These are phyloP conservation scores for Rousettus madagascariensis DNA, from an alignment of 2,797 vertebrate species.

Conservation along the genomic window DNA sequence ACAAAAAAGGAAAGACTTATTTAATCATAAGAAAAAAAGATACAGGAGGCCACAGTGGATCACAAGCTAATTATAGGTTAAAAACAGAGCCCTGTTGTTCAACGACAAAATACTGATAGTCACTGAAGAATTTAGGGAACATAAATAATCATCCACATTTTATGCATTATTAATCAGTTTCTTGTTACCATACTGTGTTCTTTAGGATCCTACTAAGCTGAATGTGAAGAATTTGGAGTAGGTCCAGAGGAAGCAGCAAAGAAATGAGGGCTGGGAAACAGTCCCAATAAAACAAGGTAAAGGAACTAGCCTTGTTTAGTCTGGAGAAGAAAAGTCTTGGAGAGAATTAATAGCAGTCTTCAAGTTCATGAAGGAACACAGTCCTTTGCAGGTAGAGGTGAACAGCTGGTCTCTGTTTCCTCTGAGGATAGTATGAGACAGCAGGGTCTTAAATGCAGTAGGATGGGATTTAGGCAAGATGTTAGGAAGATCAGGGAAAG, in stretches of 20 bases:
- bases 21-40: constrained; percentile 11
- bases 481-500: constrained; percentile 24
- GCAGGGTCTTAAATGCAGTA: constrained; percentile 14
- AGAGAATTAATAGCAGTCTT: constrained; percentile 62
- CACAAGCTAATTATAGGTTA: constrained; percentile 10
- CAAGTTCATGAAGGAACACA: constrained; percentile 62
- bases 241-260: constrained; percentile 48
- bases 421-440: constrained; percentile 33
- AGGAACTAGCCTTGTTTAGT: constrained; percentile 72
- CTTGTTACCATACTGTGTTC: constrained; percentile 34
- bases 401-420: constrained; percentile 73
- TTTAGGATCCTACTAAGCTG: not conserved
- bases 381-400: constrained; percentile 70
- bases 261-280: constrained; percentile 48
- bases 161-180: constrained; percentile 32
- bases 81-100: constrained; percentile 30
- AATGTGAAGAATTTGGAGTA: constrained; percentile 55
- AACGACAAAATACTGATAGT: constrained; percentile 22
- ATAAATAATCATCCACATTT: constrained; percentile 7
- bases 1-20: constrained; percentile 25
- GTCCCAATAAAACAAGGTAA: constrained; percentile 31
- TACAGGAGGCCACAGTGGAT: not conserved
- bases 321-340: constrained; percentile 61
- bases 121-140: constrained; percentile 31
- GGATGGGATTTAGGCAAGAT: constrained; percentile 14